These are phyloP conservation scores for Leptura quadrifasciata DNA, from an alignment of 2,888 invertebrate species.

Conservation along the genomic window DNA sequence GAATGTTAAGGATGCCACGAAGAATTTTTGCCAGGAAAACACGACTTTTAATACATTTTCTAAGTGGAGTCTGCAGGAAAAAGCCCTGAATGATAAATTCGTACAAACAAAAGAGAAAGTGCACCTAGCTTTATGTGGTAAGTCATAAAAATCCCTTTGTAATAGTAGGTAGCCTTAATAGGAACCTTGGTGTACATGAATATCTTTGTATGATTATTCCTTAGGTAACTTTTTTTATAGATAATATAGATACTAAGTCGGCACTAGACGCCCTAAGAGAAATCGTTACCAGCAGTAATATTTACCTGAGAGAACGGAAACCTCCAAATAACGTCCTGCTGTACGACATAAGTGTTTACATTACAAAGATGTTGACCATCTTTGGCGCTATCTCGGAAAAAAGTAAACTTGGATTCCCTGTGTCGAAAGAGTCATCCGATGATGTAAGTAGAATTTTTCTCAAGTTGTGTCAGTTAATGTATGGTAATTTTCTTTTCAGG, in stretches of 20 bases:
- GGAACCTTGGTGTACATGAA: too few relatives aligned
- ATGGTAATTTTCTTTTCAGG: conserved; percentile 55
- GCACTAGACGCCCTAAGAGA: conserved; percentile 90
- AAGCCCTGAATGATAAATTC: conserved; percentile 82
- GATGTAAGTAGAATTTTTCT: conserved; percentile 59
- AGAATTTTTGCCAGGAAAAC: conserved; percentile 70
- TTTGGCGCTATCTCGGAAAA: conserved; percentile 85
- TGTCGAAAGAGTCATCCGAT: conserved; percentile 62
- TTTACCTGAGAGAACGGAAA: conserved; percentile 84
- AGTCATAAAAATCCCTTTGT: conserved; percentile 58
- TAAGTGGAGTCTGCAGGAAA: conserved; percentile 84
- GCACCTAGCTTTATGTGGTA: conserved; percentile 90
- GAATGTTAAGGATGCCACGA: conserved; percentile 87
- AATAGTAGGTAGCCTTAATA: too few relatives aligned
- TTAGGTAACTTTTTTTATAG: conserved; percentile 72
- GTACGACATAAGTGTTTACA: conserved; percentile 86
- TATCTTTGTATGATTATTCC: background rate
- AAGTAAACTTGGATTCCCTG: conserved; percentile 83
- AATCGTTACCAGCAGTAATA: conserved; percentile 89
- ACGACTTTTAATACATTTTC: conserved; percentile 79
- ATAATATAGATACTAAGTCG: conserved; percentile 95
- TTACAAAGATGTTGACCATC: conserved; percentile 86
- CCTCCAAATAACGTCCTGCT: conserved; percentile 80
- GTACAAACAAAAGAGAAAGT: conserved; percentile 80
- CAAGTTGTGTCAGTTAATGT: conserved; percentile 9